A percentile compares a stretch with the other conserved stretches of the same genome.
These are phyloP conservation scores for Polypterus bichir DNA, from an alignment of 2,113 vertebrate genomes.

Conservation along the genomic window DNA sequence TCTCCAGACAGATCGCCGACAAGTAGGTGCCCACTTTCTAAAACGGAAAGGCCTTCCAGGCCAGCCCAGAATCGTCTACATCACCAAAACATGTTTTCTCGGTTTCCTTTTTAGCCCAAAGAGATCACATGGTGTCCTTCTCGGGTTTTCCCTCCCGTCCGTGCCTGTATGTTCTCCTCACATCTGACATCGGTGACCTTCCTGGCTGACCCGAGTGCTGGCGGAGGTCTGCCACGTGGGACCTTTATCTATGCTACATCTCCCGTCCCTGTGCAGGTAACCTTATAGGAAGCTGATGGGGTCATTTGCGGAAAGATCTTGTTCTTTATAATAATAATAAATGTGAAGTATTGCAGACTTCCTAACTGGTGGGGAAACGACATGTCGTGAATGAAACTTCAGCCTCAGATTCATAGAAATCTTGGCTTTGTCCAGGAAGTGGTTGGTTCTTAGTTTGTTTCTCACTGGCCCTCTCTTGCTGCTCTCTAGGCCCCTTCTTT, in stretches of 20 bases:
- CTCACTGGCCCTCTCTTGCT: constrained; percentile 3
- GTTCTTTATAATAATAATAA: too few relatives aligned
- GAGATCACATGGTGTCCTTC: constrained; percentile 94
- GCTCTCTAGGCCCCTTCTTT: constrained; percentile 78
- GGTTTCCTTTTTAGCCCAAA: constrained; percentile 59
- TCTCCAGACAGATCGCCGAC: constrained; percentile 79
- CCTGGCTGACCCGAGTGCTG: constrained; percentile 88
- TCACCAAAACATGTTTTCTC: constrained; percentile 1
- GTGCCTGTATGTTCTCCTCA: constrained; percentile 96
- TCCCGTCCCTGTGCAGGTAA: constrained; percentile 82
- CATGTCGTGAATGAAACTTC: too few relatives aligned
- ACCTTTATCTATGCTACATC: constrained; percentile 94
- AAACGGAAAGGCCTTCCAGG: not conserved
- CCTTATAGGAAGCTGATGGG: constrained; percentile 3
- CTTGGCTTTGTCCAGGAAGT: too few relatives aligned
- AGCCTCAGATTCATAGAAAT: too few relatives aligned
- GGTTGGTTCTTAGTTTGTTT: not conserved
- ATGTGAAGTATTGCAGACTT: too few relatives aligned
- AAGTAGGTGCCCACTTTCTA: constrained; percentile 44
- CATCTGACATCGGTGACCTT: constrained; percentile 89
- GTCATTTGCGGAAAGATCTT: not conserved
- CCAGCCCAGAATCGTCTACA: not conserved
- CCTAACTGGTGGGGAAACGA: too few relatives aligned
- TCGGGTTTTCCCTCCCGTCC: constrained; percentile 82
- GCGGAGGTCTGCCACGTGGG: constrained; percentile 84